A percentile compares a stretch with the other conserved stretches of the same genome.
phyloP scores from a whole-genome alignment of 2,888 invertebrate species.

The Brenthis daphne region DNA sequence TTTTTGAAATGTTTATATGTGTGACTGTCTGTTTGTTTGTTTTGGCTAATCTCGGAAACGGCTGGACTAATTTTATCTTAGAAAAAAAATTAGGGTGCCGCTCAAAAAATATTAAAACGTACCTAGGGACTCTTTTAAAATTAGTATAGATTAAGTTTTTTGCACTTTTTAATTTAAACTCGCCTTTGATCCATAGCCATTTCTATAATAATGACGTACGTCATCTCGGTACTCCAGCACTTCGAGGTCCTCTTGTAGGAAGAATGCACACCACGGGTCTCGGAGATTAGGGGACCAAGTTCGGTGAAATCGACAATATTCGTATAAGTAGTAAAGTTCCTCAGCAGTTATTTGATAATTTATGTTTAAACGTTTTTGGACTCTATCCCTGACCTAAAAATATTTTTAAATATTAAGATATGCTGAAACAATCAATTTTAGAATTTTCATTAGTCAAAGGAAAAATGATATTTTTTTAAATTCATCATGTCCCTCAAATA shows the following conservation, averaged over 20 bases:
- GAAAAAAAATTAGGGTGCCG: too few species aligned
- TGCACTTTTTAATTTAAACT: slow-evolving; percentile 35
- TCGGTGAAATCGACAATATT: slow-evolving; percentile 90
- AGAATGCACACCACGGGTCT: slow-evolving; percentile 90
- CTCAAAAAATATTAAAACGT: too few species aligned
- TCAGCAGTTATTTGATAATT: slow-evolving; percentile 52
- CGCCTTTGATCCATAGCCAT: slow-evolving; percentile 69
- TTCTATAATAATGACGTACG: slow-evolving; percentile 86
- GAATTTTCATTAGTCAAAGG: too few species aligned
- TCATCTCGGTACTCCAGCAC: slow-evolving; percentile 90
- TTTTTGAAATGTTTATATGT: too few species aligned
- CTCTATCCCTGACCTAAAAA: slow-evolving; percentile 63
- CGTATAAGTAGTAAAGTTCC: slow-evolving; percentile 85
- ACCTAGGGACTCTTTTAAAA: too few species aligned
- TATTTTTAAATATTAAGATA: neutral
- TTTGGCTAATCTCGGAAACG: too few species aligned
- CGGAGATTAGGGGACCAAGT: slow-evolving; percentile 73
- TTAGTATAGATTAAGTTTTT: neutral
- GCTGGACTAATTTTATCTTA: too few species aligned
- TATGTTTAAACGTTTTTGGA: slow-evolving; percentile 79
- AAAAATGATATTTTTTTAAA: too few species aligned
- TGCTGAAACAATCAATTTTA: too few species aligned
- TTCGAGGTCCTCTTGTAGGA: slow-evolving; percentile 85
- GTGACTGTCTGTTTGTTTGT: too few species aligned
- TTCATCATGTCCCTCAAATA: too few species aligned